Percentiles rank a stretch among this genome's conserved stretches.
phyloP scores from a whole-genome alignment of 2,797 vertebrate genomes.

The Lepus oiostolus region DNA sequence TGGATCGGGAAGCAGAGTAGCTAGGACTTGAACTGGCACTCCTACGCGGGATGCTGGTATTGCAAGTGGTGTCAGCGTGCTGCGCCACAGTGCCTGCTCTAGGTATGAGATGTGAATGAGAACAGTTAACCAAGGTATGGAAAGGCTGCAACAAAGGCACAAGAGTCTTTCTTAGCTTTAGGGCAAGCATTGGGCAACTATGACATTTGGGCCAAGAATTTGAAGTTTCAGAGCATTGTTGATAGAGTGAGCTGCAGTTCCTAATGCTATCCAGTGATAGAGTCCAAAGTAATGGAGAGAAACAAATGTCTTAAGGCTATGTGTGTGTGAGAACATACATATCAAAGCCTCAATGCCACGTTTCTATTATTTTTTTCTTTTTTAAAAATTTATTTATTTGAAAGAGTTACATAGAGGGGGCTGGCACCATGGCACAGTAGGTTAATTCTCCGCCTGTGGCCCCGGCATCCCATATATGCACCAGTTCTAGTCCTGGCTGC shows the following conservation, averaged over 20 bases:
- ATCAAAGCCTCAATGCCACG: not conserved
- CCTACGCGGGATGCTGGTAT: too few relatives aligned
- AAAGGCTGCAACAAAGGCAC: not conserved
- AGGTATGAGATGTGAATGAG: not conserved
- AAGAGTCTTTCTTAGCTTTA: not conserved
- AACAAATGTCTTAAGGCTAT: not conserved
- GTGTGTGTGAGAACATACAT: not conserved
- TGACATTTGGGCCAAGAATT: not conserved
- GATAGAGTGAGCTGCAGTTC: not conserved
- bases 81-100: not conserved
- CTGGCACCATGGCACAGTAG: too few relatives aligned
- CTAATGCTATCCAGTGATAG: not conserved
- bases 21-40: too few relatives aligned
- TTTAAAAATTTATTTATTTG: not conserved
- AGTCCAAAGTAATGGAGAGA: not conserved
- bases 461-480: too few relatives aligned
- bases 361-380: not conserved
- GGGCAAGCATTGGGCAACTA: not conserved
- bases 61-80: too few relatives aligned
- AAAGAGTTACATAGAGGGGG: too few relatives aligned
- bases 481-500: too few relatives aligned
- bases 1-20: too few relatives aligned
- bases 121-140: not conserved
- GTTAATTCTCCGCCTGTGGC: too few relatives aligned
- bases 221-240: not conserved